These are phyloP conservation scores for Phoeniculus purpureus DNA, from an alignment of 2,797 vertebrate species.

Conservation along the genomic window DNA sequence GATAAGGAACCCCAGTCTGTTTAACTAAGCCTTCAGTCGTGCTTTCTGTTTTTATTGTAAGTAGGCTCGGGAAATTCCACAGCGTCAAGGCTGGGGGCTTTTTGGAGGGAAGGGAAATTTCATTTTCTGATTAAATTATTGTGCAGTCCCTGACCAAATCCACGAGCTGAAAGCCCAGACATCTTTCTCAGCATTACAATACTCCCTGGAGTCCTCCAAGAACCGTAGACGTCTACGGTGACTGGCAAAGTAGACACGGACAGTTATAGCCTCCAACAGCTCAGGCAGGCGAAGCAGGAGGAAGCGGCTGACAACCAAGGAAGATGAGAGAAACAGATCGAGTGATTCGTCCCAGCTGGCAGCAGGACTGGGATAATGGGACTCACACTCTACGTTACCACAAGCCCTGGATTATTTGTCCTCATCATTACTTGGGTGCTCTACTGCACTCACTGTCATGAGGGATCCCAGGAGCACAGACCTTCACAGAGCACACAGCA, in stretches of 20 bases:
- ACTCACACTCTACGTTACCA: neutral
- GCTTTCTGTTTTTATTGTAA: neutral
- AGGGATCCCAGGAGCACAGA: constrained; percentile 48
- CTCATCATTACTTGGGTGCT: neutral
- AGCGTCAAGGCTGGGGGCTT: neutral
- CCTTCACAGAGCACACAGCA: constrained; percentile 86
- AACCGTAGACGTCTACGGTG: neutral
- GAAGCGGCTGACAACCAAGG: neutral
- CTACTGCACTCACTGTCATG: fast-evolving
- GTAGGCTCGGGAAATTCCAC: neutral
- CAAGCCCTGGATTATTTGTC: neutral
- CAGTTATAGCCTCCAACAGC: neutral
- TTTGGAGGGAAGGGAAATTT: neutral
- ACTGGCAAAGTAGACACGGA: neutral
- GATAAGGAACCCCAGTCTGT: neutral
- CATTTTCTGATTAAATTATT: neutral
- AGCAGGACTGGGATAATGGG: neutral
- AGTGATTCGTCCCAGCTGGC: neutral
- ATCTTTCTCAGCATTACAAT: neutral
- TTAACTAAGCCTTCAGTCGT: neutral
- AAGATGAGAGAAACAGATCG: neutral
- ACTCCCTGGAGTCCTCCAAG: neutral
- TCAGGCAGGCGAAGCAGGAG: neutral
- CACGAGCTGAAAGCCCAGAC: neutral
- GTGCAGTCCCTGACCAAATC: neutral